phyloP scores from a whole-genome alignment of 2,888 invertebrate species.

The Machimus rusticus region DNA sequence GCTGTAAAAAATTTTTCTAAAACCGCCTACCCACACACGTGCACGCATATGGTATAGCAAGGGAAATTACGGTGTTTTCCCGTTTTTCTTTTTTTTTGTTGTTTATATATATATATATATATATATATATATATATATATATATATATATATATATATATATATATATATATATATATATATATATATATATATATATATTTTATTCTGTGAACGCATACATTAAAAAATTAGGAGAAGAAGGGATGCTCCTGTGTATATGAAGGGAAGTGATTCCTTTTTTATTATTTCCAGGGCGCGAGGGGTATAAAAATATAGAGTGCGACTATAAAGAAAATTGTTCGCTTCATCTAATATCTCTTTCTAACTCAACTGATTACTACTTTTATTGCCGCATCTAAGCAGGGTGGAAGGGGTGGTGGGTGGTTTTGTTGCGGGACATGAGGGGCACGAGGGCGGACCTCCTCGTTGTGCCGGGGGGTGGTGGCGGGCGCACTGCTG shows the following conservation, averaged over 20 bases:
- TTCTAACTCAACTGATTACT: conserved; percentile 58
- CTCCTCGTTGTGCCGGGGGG: neutral
- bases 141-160: no score
- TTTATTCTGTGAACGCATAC: conserved; percentile 33
- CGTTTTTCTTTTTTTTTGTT: neutral
- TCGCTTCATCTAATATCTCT: conserved; percentile 60
- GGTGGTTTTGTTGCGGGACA: neutral
- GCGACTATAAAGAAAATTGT: conserved; percentile 43
- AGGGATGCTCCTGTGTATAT: conserved; percentile 17
- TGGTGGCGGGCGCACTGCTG: neutral
- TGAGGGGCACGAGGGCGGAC: neutral
- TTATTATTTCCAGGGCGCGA: conserved; percentile 20
- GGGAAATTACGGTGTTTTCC: conserved; percentile 18
- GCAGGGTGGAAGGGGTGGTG: neutral
- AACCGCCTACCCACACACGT: conserved; percentile 49
- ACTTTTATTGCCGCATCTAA: conserved; percentile 39
- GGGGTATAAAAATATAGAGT: conserved; percentile 40
- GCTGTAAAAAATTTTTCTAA: conserved; percentile 48
- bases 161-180: no score
- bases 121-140: no score
- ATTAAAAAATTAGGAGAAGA: conserved; percentile 40
- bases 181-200: no score
- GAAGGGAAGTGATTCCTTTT: conserved; percentile 34
- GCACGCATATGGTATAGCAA: conserved; percentile 11
- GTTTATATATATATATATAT: no score